A percentile compares a stretch with the other conserved stretches of the same genome.
Conservation (phyloP, 2,113 vertebrate genomes). For the Cyanoramphus novaezelandiae region DNA sequence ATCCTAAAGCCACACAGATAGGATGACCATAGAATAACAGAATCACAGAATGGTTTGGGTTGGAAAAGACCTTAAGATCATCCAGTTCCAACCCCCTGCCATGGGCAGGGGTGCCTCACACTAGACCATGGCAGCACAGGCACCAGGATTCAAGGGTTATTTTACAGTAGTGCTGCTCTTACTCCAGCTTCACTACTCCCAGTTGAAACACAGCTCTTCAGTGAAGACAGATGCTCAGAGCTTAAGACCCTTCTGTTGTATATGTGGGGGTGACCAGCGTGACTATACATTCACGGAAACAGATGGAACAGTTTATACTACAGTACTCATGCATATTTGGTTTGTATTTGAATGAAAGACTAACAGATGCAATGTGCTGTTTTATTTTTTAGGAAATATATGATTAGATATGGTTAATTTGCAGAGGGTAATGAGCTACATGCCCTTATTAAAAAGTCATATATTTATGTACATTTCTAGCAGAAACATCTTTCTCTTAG, state of each 20-base stretch:
- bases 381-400: conserved; percentile 66
- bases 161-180: background rate
- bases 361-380: conserved; percentile 64
- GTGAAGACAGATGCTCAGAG: conserved; percentile 39
- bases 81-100: background rate
- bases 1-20: rapidly evolving
- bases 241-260: conserved; percentile 44
- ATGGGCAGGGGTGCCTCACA: background rate
- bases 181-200: background rate
- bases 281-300: conserved; percentile 49
- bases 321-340: conserved; percentile 57
- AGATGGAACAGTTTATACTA: conserved; percentile 66
- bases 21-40: background rate
- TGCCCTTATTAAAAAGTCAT: conserved; percentile 48
- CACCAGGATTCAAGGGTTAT: background rate
- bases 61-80: background rate
- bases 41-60: background rate
- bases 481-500: background rate
- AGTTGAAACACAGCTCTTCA: conserved; percentile 12
- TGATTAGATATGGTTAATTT: conserved; percentile 64
- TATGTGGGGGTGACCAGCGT: conserved; percentile 4
- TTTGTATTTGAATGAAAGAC: conserved; percentile 48
- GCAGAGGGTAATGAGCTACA: conserved; percentile 61
- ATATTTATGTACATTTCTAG: conserved; percentile 27
- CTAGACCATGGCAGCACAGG: background rate